Conservation (phyloP, 2,113 vertebrate genomes). For the Laterallus jamaicensis region DNA sequence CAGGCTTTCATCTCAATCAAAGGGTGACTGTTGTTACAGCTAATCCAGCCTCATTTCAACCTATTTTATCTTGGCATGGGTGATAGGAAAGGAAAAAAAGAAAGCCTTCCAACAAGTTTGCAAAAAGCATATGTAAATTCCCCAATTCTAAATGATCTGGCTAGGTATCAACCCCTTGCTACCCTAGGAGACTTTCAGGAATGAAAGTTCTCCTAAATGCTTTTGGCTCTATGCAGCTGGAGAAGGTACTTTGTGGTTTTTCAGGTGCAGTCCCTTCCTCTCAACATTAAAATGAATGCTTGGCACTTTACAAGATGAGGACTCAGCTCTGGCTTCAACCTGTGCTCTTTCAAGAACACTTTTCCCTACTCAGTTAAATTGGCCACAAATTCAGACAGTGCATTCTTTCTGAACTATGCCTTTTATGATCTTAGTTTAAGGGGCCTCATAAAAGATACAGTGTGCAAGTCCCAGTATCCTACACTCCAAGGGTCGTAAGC, state of each 20-base stretch:
- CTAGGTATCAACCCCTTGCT: not conserved
- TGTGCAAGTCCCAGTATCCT: constrained; percentile 30
- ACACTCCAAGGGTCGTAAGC: constrained; percentile 1
- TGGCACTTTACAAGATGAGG: constrained; percentile 12
- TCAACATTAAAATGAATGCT: not conserved
- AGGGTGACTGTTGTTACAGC: not conserved
- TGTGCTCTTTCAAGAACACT: constrained; percentile 36
- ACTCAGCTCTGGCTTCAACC: constrained; percentile 19
- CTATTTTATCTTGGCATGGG: constrained; percentile 28
- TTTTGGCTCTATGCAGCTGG: not conserved
- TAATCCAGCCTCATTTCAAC: constrained; percentile 17
- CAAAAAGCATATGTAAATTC: not conserved
- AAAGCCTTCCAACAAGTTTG: not conserved
- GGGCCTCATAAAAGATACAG: constrained; percentile 33
- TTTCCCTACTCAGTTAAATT: not conserved
- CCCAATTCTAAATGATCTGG: constrained; percentile 13
- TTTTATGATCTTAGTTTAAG: constrained; percentile 38
- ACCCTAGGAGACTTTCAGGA: constrained; percentile 15
- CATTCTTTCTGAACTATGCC: constrained; percentile 26
- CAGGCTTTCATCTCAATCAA: not conserved
- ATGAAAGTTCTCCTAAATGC: constrained; percentile 24
- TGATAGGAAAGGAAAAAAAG: not conserved
- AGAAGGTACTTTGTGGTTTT: constrained; percentile 31
- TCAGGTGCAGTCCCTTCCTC: constrained; percentile 32
- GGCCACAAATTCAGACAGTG: not conserved